These are phyloP conservation scores for Carduelis carduelis DNA, from an alignment of 2,797 vertebrate species.

Conservation along the genomic window DNA sequence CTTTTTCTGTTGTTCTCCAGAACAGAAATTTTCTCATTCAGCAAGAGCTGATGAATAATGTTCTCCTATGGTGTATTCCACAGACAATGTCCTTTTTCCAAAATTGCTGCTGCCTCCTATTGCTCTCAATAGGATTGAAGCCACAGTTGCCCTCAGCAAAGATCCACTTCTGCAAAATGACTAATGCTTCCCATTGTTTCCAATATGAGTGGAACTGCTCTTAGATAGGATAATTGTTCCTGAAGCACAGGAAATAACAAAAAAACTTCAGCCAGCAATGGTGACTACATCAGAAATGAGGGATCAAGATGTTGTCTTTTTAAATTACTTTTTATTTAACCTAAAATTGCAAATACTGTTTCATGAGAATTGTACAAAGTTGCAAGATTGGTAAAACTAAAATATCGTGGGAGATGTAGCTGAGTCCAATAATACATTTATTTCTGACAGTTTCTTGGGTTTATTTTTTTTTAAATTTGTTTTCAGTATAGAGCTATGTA, in stretches of 20 bases:
- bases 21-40: neutral
- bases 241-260: neutral
- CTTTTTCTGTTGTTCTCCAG: neutral
- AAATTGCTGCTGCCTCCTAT: conserved; percentile 44
- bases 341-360: neutral
- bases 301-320: neutral
- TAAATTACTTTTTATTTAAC: neutral
- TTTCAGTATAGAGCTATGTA: neutral
- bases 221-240: neutral
- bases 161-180: conserved; percentile 30
- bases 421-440: neutral
- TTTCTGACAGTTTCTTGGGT: neutral
- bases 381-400: neutral
- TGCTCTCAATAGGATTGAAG: conserved; percentile 33
- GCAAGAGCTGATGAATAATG: conserved; percentile 19
- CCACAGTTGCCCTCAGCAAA: conserved; percentile 19
- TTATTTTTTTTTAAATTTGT: neutral
- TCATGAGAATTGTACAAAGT: neutral
- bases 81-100: neutral
- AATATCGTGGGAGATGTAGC: neutral
- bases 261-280: neutral
- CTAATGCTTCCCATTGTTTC: conserved; percentile 47
- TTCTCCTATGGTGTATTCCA: conserved; percentile 21
- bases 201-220: neutral
- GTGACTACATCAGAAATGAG: neutral